Base-by-base conservation (phyloP, 2,888 invertebrate species). In the Apocheima hispidaria region DNA sequence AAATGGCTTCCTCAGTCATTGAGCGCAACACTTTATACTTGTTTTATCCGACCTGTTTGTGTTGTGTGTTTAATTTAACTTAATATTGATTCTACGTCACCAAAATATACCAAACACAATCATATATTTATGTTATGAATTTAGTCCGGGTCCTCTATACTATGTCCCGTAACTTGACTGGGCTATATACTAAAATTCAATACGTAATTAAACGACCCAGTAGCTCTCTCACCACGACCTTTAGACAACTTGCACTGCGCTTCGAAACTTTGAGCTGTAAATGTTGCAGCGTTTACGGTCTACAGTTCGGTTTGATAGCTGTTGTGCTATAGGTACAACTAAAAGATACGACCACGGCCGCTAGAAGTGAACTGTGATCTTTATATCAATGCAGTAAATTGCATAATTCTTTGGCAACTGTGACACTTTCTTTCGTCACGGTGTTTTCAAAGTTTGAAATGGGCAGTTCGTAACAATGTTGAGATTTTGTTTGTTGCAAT, bases 231-330 rank as follows among this genome's bases (percentile, higher is more conserved):
- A n/a, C 35, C 10, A 14, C 54, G 30, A 60, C 36, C 40, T 60
- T 53, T 60, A 52, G 40, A 59, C 53, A 60, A 60, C 60, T 46
- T 46, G 60, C 30, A 48, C 55, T 48, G 50, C 38, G 44, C 50
- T 60, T 50, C 50, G 50, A 43, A 55, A 55, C 55, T 60, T 59
- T 55, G 50, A 60, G 50, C 44, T 54, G 54, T 55, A 55, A 60
- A 55, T 43, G 60, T 60, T 55, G 50, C 55, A 54, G 48, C 52
- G 56, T 57, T 62, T 57, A 57, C 55, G 50, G 50, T 54, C 44
- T 23, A 44, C 55, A 60, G 54, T 60, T 60, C 49, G n/a, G 43
- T 55, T 60, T 60, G 50, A 60, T 60, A 51, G 60, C 44, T 51
- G 38, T 50, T 50, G 20, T 51, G 46, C 46, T 59, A 38, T 28